A percentile compares a stretch with the other conserved stretches of the same genome.
These are phyloP conservation scores for Spodoptera littoralis DNA, from an alignment of 2,888 invertebrate species.

Conservation along the genomic window DNA sequence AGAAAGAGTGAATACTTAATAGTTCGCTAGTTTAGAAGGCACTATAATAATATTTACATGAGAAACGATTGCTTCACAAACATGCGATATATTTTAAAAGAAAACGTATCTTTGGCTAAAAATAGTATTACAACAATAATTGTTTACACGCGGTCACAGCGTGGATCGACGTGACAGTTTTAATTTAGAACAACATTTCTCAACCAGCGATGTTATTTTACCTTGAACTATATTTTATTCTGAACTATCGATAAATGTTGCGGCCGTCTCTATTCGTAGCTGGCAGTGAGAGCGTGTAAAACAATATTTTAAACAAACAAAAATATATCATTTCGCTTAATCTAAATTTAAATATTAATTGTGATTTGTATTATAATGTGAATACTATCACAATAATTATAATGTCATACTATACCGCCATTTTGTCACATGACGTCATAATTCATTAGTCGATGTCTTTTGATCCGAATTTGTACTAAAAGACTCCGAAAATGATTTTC, in stretches of 20 bases:
- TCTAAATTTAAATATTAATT: slow-evolving; percentile 48
- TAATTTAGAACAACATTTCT: slow-evolving; percentile 15
- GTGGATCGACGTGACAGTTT: slow-evolving; percentile 14
- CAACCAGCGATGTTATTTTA: slow-evolving; percentile 11
- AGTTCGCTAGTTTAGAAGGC: slow-evolving; percentile 60
- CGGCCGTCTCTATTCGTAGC: neutral
- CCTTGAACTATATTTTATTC: slow-evolving; percentile 29
- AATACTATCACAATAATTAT: slow-evolving; percentile 47
- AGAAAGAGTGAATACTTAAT: slow-evolving; percentile 61
- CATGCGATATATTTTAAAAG: slow-evolving; percentile 56
- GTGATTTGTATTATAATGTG: slow-evolving; percentile 41
- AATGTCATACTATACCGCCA: slow-evolving; percentile 10
- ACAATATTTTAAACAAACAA: slow-evolving; percentile 51
- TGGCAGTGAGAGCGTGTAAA: slow-evolving; percentile 25
- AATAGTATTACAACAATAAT: slow-evolving; percentile 38
- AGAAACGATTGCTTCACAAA: slow-evolving; percentile 60
- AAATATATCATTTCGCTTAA: slow-evolving; percentile 53
- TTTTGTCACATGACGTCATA: slow-evolving; percentile 19
- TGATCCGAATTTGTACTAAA: slow-evolving; percentile 56
- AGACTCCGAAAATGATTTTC: slow-evolving; percentile 46
- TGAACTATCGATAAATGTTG: neutral
- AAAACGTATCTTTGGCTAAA: slow-evolving; percentile 54
- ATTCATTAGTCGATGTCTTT: slow-evolving; percentile 51
- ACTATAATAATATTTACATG: slow-evolving; percentile 67
- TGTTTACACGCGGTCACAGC: slow-evolving; percentile 29